These are phyloP conservation scores for Drosophila quinaria DNA, from an alignment of 2,888 invertebrate genomes.

Conservation along the genomic window DNA sequence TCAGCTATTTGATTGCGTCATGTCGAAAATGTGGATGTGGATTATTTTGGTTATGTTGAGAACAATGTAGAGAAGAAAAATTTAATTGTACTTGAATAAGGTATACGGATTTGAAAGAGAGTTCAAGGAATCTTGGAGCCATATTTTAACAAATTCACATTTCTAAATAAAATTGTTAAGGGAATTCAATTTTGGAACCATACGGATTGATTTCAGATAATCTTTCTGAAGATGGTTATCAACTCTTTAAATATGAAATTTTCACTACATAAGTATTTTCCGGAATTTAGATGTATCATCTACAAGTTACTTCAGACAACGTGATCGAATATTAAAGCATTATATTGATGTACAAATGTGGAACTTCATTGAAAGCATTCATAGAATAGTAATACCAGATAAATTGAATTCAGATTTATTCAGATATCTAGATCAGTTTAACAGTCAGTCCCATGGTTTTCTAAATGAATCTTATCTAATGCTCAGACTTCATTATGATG, in stretches of 20 bases:
- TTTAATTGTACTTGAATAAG: background rate
- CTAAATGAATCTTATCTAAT: background rate
- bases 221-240: too few species aligned
- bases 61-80: background rate
- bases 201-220: too few species aligned
- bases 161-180: too few species aligned
- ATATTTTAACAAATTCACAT: too few species aligned
- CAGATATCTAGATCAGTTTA: conserved; percentile 3
- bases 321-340: background rate
- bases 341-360: background rate
- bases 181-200: too few species aligned
- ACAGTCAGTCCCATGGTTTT: background rate
- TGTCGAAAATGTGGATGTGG: background rate
- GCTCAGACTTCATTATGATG: background rate
- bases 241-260: too few species aligned
- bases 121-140: too few species aligned
- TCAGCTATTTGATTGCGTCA: conserved; percentile 20
- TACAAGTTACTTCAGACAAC: background rate
- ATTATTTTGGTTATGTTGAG: background rate
- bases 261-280: too few species aligned
- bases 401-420: conserved; percentile 16
- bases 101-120: background rate
- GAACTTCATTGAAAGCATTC: background rate
- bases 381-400: background rate
- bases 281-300: too few species aligned